Evolutionary conservation across 2,113 vertebrate species (phyloP).

Genomic region (Xenopus borealis): DNA sequence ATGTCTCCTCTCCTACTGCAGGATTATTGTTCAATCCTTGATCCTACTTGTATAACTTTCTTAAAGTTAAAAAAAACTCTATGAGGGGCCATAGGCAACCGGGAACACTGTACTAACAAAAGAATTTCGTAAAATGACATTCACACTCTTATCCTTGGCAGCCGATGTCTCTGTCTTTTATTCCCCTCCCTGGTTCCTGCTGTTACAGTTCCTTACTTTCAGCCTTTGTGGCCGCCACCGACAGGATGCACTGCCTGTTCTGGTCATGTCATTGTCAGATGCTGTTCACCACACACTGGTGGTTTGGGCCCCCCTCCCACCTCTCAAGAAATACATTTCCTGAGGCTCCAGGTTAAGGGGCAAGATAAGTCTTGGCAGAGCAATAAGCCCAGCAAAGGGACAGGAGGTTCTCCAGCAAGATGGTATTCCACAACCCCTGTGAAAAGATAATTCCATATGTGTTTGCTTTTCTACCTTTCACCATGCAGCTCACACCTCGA

Average conservation of each 20-base stretch:
- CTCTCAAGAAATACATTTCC: constrained; percentile 16
- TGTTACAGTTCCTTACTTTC: constrained; percentile 1
- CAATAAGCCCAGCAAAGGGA: not conserved
- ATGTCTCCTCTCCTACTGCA: too few relatives aligned
- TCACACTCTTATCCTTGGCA: constrained; percentile 7
- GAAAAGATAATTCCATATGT: not conserved
- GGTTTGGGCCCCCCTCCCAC: constrained; percentile 11
- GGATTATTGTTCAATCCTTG: too few relatives aligned
- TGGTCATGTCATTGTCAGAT: constrained; percentile 33
- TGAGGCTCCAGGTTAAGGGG: constrained; percentile 3
- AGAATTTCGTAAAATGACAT: too few relatives aligned
- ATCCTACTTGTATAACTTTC: too few relatives aligned
- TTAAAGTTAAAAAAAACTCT: too few relatives aligned
- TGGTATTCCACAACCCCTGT: not conserved
- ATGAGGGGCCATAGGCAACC: too few relatives aligned
- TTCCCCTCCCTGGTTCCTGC: constrained; percentile 32
- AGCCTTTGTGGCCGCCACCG: constrained; percentile 5
- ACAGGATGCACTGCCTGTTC: constrained; percentile 29
- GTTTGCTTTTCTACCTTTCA: not conserved
- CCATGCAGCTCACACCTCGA: not conserved
- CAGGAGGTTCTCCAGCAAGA: not conserved
- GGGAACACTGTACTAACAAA: too few relatives aligned
- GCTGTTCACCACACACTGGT: constrained; percentile 1
- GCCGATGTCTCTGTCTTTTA: not conserved
- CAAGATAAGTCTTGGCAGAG: constrained; percentile 22